Conservation (phyloP, 2,113 vertebrate species). For the Corythornis vintsioides region DNA sequence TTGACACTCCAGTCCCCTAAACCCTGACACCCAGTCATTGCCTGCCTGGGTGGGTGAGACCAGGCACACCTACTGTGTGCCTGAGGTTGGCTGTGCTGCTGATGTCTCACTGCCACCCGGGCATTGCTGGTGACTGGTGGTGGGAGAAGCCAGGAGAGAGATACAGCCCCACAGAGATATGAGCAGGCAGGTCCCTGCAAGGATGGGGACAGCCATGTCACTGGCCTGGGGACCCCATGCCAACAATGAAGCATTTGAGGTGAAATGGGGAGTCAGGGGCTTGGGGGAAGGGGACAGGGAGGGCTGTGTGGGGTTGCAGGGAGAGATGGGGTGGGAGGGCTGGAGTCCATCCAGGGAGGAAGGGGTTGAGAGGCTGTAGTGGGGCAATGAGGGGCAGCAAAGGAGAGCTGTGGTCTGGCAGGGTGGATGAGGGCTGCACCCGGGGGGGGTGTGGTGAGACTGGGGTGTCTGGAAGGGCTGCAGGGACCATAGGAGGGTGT, state of each 20-base stretch:
- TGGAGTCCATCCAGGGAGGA: too few species aligned
- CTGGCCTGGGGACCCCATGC: fast-evolving
- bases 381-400: not conserved
- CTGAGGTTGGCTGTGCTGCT: not conserved
- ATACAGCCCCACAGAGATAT: fast-evolving
- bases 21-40: too few species aligned
- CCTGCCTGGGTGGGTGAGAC: not conserved
- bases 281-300: not conserved
- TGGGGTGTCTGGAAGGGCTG: not conserved
- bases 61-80: fast-evolving
- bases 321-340: too few species aligned
- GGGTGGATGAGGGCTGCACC: not conserved
- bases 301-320: fast-evolving
- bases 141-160: not conserved
- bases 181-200: not conserved
- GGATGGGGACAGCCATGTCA: not conserved
- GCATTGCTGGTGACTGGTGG: not conserved
- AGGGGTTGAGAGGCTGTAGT: too few species aligned
- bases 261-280: too few species aligned
- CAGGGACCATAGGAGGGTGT: not conserved
- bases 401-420: not conserved
- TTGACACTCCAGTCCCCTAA: too few species aligned
- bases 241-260: not conserved
- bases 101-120: fast-evolving
- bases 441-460: not conserved